These are phyloP conservation scores for Sternotherus odoratus DNA, from an alignment of 2,797 vertebrate species.

Conservation along the genomic window DNA sequence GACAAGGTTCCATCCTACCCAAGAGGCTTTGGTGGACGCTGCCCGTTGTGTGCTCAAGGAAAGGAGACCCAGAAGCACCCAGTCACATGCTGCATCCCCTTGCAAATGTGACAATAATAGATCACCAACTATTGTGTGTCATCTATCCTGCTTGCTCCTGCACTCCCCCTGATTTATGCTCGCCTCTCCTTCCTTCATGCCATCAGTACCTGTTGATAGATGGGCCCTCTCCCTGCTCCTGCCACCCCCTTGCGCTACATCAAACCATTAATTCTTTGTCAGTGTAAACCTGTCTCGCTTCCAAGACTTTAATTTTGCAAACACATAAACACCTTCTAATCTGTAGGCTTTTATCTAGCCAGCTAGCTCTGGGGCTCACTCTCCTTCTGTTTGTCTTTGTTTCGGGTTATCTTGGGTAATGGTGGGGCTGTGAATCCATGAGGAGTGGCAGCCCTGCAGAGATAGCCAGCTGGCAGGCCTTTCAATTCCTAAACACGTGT, in stretches of 20 bases:
- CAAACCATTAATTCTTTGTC: slow-evolving; percentile 70
- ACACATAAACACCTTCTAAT: slow-evolving; percentile 72
- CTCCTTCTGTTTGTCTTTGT: background rate
- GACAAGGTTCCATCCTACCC: background rate
- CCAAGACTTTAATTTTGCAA: slow-evolving; percentile 70
- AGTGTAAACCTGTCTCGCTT: slow-evolving; percentile 71
- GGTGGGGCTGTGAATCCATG: accelerated
- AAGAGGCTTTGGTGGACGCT: background rate
- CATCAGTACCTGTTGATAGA: slow-evolving; percentile 61
- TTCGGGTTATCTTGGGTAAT: slow-evolving; percentile 57
- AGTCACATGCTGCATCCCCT: slow-evolving; percentile 20
- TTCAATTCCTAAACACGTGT: background rate
- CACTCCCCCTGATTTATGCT: slow-evolving; percentile 53
- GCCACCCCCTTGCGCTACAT: slow-evolving; percentile 62
- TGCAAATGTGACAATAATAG: background rate
- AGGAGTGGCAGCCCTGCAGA: background rate
- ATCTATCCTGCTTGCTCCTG: slow-evolving; percentile 64
- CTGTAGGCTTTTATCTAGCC: slow-evolving; percentile 30
- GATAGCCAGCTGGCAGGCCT: accelerated
- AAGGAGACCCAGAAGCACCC: slow-evolving; percentile 17
- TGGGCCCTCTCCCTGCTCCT: slow-evolving; percentile 56
- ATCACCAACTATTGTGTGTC: slow-evolving; percentile 58
- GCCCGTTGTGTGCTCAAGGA: accelerated
- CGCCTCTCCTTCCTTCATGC: slow-evolving; percentile 51
- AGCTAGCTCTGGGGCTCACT: background rate